Base-by-base conservation (phyloP, 2,113 vertebrate species). In the Gymnobelideus leadbeateri region DNA sequence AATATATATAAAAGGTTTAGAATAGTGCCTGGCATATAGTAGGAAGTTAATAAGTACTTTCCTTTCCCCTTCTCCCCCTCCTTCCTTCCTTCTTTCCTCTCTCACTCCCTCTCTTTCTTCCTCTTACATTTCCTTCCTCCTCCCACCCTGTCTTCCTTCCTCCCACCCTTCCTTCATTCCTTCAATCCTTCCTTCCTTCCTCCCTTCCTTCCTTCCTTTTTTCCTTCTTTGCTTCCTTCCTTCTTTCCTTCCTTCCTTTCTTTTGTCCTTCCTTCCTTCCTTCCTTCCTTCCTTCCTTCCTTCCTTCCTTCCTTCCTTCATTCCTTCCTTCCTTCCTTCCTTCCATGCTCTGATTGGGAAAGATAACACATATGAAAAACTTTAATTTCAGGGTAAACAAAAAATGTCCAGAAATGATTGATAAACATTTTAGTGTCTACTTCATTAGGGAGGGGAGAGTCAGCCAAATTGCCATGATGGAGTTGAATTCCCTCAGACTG, bases 301-400 rank as follows among this genome's bases (percentile, higher is more conserved):
- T 43, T 43, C 2, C 0, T n/a, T 43, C 19, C 37, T 43, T 10
- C 16, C 19, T 23, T 23, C 0, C n/a, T 43, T 43, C n/a, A 0
- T 8, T 43, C 6, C 14, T 61, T 61, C 12, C 19, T 43, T 43
- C 6, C n/a, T 11, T 43, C 2, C 19, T 43, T 84, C n/a, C 19
- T 8, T 8, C n/a, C n/a, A 43, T 43, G 37, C 0, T n/a, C 37
- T 84, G 21, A 21, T 43, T 84, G 16, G 16, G 68, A 6, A 84
- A 84, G 68, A 84, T 43, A 84, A 43, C 19, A 84, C 37, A 23
- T 43, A 43, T 23, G 4, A 3, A 37, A 19, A 16, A 14, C 14
- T 77, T 77, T 77, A 31, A 10, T 37, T 68, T 68, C 57, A 68
- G 31, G 11, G 31, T 77, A 77, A 77, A 77, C 37, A 77, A 37